Base-by-base conservation (phyloP, 2,797 vertebrate genomes). In the Lutjanus campechanus region DNA sequence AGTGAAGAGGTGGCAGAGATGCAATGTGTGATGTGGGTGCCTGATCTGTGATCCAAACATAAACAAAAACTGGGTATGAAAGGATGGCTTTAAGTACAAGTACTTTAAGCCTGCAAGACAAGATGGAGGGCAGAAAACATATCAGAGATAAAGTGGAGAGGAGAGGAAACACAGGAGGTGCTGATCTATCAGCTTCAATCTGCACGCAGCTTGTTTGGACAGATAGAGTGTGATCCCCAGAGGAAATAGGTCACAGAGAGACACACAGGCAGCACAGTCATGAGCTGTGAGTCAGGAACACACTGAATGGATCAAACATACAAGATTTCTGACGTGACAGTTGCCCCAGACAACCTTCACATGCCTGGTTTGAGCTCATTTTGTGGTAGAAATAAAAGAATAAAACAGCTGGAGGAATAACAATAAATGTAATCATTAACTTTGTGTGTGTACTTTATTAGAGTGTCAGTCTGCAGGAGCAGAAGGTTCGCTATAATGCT, bases 191-290 rank as follows among this genome's bases (percentile, higher is more conserved):
- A 15, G 73, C 56, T 77, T 63, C 60, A 36, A 49, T 22, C 72
- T 51, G 55, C 47, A 53, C 54, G 41, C 22, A 5, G 66, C 63
- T 66, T 73, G 64, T 81, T 66, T 77, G 79, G 79, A 76, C 54
- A 73, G 70, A 82, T n/a, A 50, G 53, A 76, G 63, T 29, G 77
- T 65, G 66, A 75, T 62, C 51, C 69, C 73, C 64, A 16, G 58
- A 86, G 84, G 85, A 86, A 77, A 82, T 41, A 2, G 70, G 79
- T 82, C 86, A 68, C 20, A 76, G 54, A 73, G 10, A 67, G 20
- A 54, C n/a, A 36, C 25, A 36, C 50, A 70, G 40, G 44, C n/a
- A 55, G 72, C 53, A 40, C 49, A 25, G 40, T 43, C 29, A 29
- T 19, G 61, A 73, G 60, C 36, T 19, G 36, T 13, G 25, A 79